Base-by-base conservation (phyloP, 2,113 vertebrate species). In the Poicephalus meyeri region DNA sequence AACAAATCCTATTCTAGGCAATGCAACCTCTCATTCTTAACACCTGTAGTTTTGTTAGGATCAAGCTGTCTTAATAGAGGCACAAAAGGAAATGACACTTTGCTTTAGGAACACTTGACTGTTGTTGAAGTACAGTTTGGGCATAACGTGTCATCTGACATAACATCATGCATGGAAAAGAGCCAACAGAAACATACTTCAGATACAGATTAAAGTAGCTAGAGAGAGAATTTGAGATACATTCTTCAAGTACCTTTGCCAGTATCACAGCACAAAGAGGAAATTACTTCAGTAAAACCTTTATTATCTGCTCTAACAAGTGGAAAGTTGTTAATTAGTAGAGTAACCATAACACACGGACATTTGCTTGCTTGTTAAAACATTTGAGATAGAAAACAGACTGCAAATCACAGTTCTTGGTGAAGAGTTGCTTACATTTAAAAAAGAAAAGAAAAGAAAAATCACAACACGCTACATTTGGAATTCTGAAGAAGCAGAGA, bases 101-200 rank as follows among this genome's bases (percentile, higher is more conserved):
- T 9, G 2, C 65, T 93, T 92, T 93, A 85, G 92, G 90, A 97
- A 96, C 88, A 92, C 70, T 83, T 41, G 41, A 71, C 56, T 94
- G 90, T 19, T 95, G 88, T 23, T 86, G 35, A 71, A 94, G 65
- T 49, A 91, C 55, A 56, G 80, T 65, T 76, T 84, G 80, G 76
- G 69, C 52, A 92, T 56, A 77, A 80, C 23, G 52, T 89, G 80
- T 96, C 92, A 96, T 78, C 77, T 86, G 77, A 86, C 65, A 87
- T 79, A 92, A 91, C 80, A 86, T 93, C 94, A 81, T 42, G 21
- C 64, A 10, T 95, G 94, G 94, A 97, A 55, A 84, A 50, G 4
- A 6, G 95, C 96, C 96, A 96, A 91, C 60, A 95, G 71, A 91
- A 97, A 90, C 90, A 96, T 3, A 69, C 53, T 89, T 55, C 53